phyloP scores from a whole-genome alignment of 2,113 vertebrate genomes.

The Malaclemys terrapin region DNA sequence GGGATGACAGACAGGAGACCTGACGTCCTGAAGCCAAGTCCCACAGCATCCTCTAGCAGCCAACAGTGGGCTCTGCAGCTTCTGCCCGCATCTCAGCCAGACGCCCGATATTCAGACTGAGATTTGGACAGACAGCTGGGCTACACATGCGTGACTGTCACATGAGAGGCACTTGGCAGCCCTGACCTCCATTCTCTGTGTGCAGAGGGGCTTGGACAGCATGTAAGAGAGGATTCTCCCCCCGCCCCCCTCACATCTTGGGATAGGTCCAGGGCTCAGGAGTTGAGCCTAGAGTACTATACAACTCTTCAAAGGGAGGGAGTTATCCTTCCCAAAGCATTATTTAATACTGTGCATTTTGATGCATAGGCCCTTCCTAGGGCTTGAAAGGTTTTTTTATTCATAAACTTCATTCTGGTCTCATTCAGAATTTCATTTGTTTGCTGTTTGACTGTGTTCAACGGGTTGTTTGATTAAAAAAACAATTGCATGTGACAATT shows the following conservation, averaged over 20 bases:
- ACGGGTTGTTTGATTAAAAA: not conserved
- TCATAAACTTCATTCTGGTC: not conserved
- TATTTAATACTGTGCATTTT: not conserved
- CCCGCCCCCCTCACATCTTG: not conserved
- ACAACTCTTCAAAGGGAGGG: not conserved
- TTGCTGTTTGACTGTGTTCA: not conserved
- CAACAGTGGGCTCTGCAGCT: not conserved
- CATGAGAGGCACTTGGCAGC: not conserved
- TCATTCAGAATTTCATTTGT: not conserved
- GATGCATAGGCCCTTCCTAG: not conserved
- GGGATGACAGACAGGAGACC: not conserved
- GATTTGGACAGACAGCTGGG: not conserved
- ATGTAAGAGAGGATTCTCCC: not conserved
- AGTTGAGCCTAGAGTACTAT: not conserved
- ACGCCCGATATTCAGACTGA: not conserved
- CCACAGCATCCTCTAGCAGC: not conserved
- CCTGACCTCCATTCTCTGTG: not conserved
- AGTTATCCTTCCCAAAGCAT: not conserved
- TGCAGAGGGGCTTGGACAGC: not conserved
- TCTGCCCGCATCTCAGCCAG: not conserved
- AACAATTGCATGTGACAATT: not conserved
- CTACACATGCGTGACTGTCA: not conserved
- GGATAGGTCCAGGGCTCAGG: not conserved
- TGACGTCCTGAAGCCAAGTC: not conserved
- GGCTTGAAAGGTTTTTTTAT: not conserved